phyloP scores from a whole-genome alignment of 2,888 invertebrate species.

The Hyppa rectilinea region DNA sequence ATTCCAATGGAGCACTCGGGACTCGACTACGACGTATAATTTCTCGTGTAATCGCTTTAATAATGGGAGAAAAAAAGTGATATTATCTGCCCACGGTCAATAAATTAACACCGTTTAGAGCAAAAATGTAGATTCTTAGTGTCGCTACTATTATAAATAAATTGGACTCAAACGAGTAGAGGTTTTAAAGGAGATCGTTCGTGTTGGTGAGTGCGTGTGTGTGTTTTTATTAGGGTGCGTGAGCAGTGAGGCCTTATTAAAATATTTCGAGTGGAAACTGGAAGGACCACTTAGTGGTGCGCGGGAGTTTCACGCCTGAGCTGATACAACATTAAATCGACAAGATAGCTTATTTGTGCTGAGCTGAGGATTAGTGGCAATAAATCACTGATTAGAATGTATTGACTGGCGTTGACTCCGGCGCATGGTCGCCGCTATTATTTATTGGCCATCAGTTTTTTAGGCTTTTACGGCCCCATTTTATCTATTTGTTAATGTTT shows the following conservation, averaged over 20 bases:
- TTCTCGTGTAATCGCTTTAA: constrained; percentile 91
- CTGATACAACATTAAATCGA: constrained; percentile 91
- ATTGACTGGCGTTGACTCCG: constrained; percentile 89
- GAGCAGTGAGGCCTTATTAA: constrained; percentile 90
- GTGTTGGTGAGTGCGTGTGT: constrained; percentile 82
- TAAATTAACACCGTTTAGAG: constrained; percentile 91
- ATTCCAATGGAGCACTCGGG: constrained; percentile 79
- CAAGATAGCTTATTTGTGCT: constrained; percentile 91
- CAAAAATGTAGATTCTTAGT: constrained; percentile 90
- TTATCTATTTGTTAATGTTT: constrained; percentile 82
- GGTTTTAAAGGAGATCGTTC: constrained; percentile 81
- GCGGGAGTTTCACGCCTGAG: constrained; percentile 91
- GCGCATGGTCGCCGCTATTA: constrained; percentile 82
- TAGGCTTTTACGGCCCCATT: constrained; percentile 84
- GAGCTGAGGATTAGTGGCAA: constrained; percentile 89
- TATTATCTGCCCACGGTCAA: constrained; percentile 91
- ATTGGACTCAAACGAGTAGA: constrained; percentile 79
- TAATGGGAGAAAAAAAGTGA: constrained; percentile 90
- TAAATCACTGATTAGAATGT: constrained; percentile 91
- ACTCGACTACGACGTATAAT: constrained; percentile 89
- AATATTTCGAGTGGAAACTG: constrained; percentile 91
- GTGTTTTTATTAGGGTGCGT: constrained; percentile 90
- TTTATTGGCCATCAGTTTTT: constrained; percentile 85
- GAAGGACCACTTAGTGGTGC: constrained; percentile 91
- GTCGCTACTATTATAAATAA: constrained; percentile 90